Evolutionary conservation across 2,113 vertebrate genomes (phyloP).

Genomic region (Grallaria varia): DNA sequence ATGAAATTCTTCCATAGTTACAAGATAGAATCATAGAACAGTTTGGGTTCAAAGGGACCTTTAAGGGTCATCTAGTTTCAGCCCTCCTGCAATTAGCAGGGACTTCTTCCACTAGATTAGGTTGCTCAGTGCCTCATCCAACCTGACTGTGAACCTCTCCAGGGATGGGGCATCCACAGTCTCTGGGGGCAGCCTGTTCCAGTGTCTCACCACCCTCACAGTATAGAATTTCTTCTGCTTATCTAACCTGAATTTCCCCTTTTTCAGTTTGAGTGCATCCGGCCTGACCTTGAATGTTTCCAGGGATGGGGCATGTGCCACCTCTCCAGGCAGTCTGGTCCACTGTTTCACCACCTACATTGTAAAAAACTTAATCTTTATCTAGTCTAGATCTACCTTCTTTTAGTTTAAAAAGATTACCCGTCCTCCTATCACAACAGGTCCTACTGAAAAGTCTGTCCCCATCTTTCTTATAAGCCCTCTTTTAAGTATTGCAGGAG

Average conservation of each 20-base stretch:
- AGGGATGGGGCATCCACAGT: too few relatives aligned
- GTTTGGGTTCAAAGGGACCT: not conserved
- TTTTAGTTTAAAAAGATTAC: not conserved
- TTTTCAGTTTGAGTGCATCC: not conserved
- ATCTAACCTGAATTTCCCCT: not conserved
- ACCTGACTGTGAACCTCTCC: not conserved
- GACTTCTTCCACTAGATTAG: too few relatives aligned
- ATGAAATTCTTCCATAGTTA: not conserved
- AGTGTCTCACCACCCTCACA: not conserved
- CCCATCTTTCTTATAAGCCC: not conserved
- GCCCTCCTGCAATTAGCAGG: fast-evolving
- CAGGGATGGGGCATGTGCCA: not conserved
- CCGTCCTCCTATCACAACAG: not conserved
- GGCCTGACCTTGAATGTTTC: not conserved
- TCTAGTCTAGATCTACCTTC: not conserved
- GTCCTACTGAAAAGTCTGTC: not conserved
- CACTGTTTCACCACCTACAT: not conserved
- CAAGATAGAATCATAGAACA: not conserved
- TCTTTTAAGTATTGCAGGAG: not conserved
- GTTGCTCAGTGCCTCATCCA: not conserved
- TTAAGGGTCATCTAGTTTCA: not conserved
- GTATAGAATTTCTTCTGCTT: not conserved
- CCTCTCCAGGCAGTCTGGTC: not conserved
- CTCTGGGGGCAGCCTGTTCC: not conserved
- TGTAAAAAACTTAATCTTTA: not conserved